These are phyloP conservation scores for Megaustenia siamemsis DNA, from an alignment of 2,888 invertebrate species.

Conservation along the genomic window DNA sequence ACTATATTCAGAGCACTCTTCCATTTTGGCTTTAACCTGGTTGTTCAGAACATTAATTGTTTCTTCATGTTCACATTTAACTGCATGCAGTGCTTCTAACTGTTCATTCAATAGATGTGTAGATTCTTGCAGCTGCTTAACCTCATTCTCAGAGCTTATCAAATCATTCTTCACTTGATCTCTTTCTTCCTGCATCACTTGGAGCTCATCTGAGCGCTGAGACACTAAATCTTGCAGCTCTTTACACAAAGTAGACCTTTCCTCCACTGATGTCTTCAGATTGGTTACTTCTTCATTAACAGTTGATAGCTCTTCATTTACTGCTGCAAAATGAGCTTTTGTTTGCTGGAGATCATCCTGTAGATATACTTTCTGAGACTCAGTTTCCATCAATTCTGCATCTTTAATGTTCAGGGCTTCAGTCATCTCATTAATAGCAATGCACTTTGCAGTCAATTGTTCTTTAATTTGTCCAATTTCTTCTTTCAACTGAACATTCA, in stretches of 20 bases:
- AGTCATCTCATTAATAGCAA: neutral
- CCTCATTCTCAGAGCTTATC: neutral
- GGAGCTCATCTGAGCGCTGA: neutral
- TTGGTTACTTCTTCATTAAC: neutral
- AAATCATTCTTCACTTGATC: neutral
- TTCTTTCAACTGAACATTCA: neutral
- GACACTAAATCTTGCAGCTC: conserved; percentile 11
- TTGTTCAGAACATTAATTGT: neutral
- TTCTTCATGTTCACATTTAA: conserved; percentile 8
- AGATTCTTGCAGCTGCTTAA: neutral
- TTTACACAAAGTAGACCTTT: neutral
- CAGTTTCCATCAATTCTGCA: neutral
- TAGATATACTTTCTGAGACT: neutral
- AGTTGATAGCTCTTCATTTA: neutral
- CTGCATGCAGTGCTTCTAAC: neutral
- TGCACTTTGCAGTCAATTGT: neutral
- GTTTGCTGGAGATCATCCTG: neutral
- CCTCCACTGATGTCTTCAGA: conserved; percentile 16
- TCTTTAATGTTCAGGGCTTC: neutral
- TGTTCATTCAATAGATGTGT: neutral
- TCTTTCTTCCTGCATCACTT: neutral
- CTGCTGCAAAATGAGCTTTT: neutral
- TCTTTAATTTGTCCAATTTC: neutral
- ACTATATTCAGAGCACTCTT: neutral
- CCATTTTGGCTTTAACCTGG: neutral